A percentile compares a stretch with the other conserved stretches of the same genome.
phyloP scores from a whole-genome alignment of 2,113 vertebrate genomes.

The Dicerorhinus sumatrensis region DNA sequence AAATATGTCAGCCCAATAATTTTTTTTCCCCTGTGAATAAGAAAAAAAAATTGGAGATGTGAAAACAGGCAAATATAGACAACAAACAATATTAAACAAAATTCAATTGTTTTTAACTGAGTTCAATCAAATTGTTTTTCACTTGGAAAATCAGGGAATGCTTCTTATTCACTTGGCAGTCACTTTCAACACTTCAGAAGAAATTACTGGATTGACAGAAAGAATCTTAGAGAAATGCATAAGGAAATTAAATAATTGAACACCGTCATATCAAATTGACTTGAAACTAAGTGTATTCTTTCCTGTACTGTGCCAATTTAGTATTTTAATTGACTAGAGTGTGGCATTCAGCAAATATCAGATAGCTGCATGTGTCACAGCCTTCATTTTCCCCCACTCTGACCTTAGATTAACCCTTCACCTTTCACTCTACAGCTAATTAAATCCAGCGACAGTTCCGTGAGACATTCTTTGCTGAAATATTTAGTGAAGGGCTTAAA shows the following conservation, averaged over 20 bases:
- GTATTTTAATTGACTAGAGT: background rate
- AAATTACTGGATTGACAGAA: constrained; percentile 24
- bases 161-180: background rate
- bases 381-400: background rate
- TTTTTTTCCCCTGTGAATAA: background rate
- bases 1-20: too few species aligned
- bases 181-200: constrained; percentile 29
- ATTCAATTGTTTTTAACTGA: constrained; percentile 52
- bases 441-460: constrained; percentile 49
- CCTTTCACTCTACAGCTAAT: constrained; percentile 67
- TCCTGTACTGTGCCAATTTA: background rate
- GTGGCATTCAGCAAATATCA: constrained; percentile 48
- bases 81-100: constrained; percentile 1
- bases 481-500: constrained; percentile 71
- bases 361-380: background rate
- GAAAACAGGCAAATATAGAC: background rate
- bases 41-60: background rate
- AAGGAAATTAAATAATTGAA: constrained; percentile 51
- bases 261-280: background rate
- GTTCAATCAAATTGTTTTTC: constrained; percentile 39
- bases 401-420: constrained; percentile 75
- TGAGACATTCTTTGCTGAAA: constrained; percentile 61
- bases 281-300: background rate
- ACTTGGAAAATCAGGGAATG: background rate
- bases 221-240: background rate